Conservation (phyloP, 2,113 vertebrate genomes). For the Perca flavescens region DNA sequence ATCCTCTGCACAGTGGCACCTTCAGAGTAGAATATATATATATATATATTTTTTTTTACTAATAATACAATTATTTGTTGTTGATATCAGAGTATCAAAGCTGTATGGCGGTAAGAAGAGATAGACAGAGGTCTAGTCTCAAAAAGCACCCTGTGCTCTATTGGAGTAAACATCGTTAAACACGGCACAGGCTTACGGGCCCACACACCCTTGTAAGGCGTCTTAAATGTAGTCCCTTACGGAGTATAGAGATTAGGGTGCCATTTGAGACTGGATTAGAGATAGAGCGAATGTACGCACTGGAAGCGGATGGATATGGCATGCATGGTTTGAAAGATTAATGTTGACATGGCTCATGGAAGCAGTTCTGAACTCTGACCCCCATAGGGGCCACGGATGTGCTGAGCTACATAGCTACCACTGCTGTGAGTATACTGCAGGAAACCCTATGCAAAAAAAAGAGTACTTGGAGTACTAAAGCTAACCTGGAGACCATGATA, state of each 20-base stretch:
- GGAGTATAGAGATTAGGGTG: slow-evolving; percentile 66
- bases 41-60: slow-evolving; percentile 58
- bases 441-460: slow-evolving; percentile 45
- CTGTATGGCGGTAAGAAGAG: slow-evolving; percentile 72
- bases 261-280: slow-evolving; percentile 66
- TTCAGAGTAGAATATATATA: slow-evolving; percentile 71
- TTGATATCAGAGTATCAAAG: slow-evolving; percentile 78
- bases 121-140: slow-evolving; percentile 58
- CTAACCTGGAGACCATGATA: slow-evolving; percentile 66
- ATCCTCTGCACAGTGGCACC: slow-evolving; percentile 81
- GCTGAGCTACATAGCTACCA: slow-evolving; percentile 70
- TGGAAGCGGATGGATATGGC: slow-evolving; percentile 78
- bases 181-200: slow-evolving; percentile 48
- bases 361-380: slow-evolving; percentile 72
- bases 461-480: slow-evolving; percentile 62
- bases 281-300: slow-evolving; percentile 62
- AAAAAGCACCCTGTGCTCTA: slow-evolving; percentile 69
- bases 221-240: slow-evolving; percentile 60
- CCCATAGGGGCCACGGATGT: slow-evolving; percentile 54
- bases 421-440: slow-evolving; percentile 64
- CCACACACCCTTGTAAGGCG: slow-evolving; percentile 60
- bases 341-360: slow-evolving; percentile 80
- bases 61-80: slow-evolving; percentile 78
- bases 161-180: slow-evolving; percentile 71
- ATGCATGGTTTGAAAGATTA: slow-evolving; percentile 76